Conservation (phyloP, 2,888 invertebrate genomes). For the Automeris io region DNA sequence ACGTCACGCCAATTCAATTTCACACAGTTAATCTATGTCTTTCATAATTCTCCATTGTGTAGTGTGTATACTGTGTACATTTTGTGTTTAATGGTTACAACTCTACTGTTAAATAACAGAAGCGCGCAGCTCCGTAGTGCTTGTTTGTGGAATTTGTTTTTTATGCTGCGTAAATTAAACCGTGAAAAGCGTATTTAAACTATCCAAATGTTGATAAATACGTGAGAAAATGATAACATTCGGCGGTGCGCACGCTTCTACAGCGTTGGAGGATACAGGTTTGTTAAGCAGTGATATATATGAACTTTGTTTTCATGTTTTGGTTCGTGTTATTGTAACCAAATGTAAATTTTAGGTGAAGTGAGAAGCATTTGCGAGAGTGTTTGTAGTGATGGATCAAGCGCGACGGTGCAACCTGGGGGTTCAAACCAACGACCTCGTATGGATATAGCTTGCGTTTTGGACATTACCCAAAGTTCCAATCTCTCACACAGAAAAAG, state of each 20-base stretch:
- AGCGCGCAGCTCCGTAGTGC: constrained; percentile 29
- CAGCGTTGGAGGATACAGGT: constrained; percentile 66
- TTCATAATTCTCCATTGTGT: too few relatives aligned
- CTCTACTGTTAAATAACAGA: constrained; percentile 68
- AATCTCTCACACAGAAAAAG: constrained; percentile 85
- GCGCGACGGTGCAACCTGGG: constrained; percentile 63
- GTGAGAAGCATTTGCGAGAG: constrained; percentile 73
- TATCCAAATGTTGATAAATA: constrained; percentile 56
- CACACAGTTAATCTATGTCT: too few relatives aligned
- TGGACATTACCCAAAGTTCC: constrained; percentile 86
- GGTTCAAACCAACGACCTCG: constrained; percentile 73
- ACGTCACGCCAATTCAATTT: too few relatives aligned
- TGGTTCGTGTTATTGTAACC: constrained; percentile 26
- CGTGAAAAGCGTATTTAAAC: constrained; percentile 43
- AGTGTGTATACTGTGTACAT: too few relatives aligned
- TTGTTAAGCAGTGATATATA: constrained; percentile 16
- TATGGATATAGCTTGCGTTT: constrained; percentile 93
- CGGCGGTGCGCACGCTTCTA: constrained; percentile 55
- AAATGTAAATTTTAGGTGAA: constrained; percentile 48
- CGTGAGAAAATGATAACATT: constrained; percentile 69
- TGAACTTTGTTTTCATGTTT: constrained; percentile 37
- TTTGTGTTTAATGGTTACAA: constrained; percentile 20
- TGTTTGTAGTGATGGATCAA: constrained; percentile 73
- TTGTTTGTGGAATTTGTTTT: constrained; percentile 46
- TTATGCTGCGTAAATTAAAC: constrained; percentile 40